These are phyloP conservation scores for Tipula vernalis DNA, from an alignment of 2,888 invertebrate genomes.

Conservation along the genomic window DNA sequence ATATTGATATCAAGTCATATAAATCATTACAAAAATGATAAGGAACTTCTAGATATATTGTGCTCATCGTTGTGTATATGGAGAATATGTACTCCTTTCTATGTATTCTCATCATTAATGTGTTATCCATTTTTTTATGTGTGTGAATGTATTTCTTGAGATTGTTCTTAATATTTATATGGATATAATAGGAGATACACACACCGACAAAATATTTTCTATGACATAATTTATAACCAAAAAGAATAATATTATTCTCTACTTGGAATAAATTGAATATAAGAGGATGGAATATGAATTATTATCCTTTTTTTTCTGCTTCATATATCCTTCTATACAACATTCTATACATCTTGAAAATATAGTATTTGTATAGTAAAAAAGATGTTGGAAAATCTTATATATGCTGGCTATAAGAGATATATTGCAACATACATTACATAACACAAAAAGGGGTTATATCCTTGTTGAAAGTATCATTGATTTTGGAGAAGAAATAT, in stretches of 20 bases:
- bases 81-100: neutral
- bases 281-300: constrained; percentile 9
- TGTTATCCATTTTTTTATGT: neutral
- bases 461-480: constrained; percentile 4
- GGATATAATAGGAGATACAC: neutral
- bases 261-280: constrained; percentile 9
- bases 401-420: neutral
- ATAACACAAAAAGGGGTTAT: neutral
- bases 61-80: neutral
- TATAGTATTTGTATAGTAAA: neutral
- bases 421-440: neutral
- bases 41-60: neutral
- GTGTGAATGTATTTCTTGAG: neutral
- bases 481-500: neutral
- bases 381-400: neutral
- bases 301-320: constrained; percentile 1
- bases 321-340: neutral
- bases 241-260: neutral
- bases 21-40: neutral
- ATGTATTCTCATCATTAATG: neutral
- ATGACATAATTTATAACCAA: neutral
- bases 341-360: neutral
- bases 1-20: constrained; percentile 4
- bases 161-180: neutral
- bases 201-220: neutral